Conservation (phyloP, 2,113 vertebrate genomes). For the Leucopternis melanops region DNA sequence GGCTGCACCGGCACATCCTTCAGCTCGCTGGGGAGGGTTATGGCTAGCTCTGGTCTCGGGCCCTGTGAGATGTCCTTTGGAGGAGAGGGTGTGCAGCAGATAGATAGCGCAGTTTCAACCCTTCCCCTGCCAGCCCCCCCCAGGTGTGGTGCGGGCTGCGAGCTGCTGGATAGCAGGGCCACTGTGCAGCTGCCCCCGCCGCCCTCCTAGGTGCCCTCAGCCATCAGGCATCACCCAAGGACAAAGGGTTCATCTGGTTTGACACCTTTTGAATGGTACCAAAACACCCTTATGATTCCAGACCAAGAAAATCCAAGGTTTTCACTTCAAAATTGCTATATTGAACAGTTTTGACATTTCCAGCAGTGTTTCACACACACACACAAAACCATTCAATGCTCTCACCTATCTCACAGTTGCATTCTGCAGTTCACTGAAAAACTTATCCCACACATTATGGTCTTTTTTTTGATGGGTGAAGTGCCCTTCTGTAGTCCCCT, state of each 20-base stretch:
- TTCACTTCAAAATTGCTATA: not conserved
- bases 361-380: accelerated
- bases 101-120: not conserved
- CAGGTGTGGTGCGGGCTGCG: accelerated
- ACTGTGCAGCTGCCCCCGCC: accelerated
- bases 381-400: not conserved
- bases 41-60: not conserved
- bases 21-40: not conserved
- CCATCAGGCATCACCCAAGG: not conserved
- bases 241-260: not conserved
- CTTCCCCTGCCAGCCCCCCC: not conserved
- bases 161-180: not conserved
- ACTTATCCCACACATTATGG: not conserved
- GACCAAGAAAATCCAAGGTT: not conserved
- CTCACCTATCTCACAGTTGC: not conserved
- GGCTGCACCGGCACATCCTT: accelerated
- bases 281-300: not conserved
- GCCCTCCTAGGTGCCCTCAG: accelerated
- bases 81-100: not conserved
- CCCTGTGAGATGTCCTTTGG: not conserved
- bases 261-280: not conserved
- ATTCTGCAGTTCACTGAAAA: not conserved
- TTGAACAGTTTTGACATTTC: not conserved
- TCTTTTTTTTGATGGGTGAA: not conserved
- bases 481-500: not conserved